These are phyloP conservation scores for Drosophila greeni DNA, from an alignment of 2,888 invertebrate species.

Conservation along the genomic window DNA sequence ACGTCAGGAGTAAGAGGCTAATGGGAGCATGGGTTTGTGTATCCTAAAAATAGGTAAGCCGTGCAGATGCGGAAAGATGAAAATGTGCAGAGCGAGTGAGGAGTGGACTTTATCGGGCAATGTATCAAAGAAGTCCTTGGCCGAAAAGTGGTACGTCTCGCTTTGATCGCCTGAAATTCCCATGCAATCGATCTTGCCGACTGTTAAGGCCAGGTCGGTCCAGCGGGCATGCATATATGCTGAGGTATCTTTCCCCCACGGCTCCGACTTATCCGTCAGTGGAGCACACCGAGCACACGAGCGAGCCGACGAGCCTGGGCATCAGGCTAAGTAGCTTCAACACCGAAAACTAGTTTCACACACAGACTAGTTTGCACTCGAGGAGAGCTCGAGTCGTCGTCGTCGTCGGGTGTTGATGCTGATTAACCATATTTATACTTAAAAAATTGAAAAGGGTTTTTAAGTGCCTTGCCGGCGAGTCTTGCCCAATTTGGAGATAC, in stretches of 20 bases:
- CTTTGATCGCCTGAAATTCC: constrained; percentile 35
- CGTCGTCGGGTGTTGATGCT: constrained; percentile 38
- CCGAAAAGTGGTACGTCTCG: constrained; percentile 19
- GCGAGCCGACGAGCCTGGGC: constrained; percentile 24
- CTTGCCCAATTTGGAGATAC: constrained; percentile 32
- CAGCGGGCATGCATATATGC: constrained; percentile 29
- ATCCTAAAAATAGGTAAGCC: constrained; percentile 1
- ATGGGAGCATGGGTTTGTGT: neutral
- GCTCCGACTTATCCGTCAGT: constrained; percentile 37
- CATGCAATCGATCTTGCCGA: constrained; percentile 35
- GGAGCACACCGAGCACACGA: constrained; percentile 25
- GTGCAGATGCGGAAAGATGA: constrained; percentile 29
- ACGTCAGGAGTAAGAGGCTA: neutral
- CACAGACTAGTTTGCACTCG: constrained; percentile 40
- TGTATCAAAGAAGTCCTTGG: constrained; percentile 28
- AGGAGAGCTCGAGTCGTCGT: constrained; percentile 19
- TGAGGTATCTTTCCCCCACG: constrained; percentile 30
- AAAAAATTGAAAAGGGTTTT: constrained; percentile 40
- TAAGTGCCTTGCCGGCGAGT: constrained; percentile 25
- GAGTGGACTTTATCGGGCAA: constrained; percentile 32
- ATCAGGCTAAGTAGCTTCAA: constrained; percentile 35
- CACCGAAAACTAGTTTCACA: constrained; percentile 39
- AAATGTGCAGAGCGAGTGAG: constrained; percentile 22
- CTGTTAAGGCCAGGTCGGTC: constrained; percentile 20
- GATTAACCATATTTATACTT: constrained; percentile 41